Base-by-base conservation (phyloP, 2,888 invertebrate genomes). In the Dilophus febrilis region DNA sequence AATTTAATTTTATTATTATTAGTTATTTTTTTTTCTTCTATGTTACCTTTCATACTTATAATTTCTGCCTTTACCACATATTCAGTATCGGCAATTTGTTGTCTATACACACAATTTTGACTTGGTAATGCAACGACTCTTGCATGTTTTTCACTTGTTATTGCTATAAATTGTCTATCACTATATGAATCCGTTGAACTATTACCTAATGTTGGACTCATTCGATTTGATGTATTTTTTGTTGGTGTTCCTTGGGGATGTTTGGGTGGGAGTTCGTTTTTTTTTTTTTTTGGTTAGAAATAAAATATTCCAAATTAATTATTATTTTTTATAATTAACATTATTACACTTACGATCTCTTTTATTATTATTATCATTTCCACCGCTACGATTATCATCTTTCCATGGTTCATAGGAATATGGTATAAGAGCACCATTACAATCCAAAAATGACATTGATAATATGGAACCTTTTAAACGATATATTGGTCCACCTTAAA, bases 31-130 rank as follows among this genome's bases (percentile, higher is more conserved):
- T 3, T n/a, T 8, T 18, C 11, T 27, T 8, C 19, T 16, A 22
- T 42, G 46, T 48, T 61, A 90, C 87, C 88, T 80, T 84, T 87
- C 56, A 94, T 70, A 54, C 84, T 79, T 53, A 88, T 82, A 54
- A 91, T 82, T 66, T 92, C 91, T 43, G 92, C 87, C 66, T 87
- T 87, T 48, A 92, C 86, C 45, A 92, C 90, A 64, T 90, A 88
- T 64, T 91, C 87, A 10, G 80, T 75, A 56, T 94, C 92, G n/a
- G 40, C 37, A 51, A 95, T 74, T 65, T 90, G 90, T 62, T 86
- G 84, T 53, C 90, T 76, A 66, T 88, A 91, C 51, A 90, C 79
- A 67, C 90, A 91, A 60, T 85, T 87, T 66, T 94, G 94, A 51
- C 91, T 90, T 47, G 94, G 94, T 57, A 94, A 73, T 48, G 90